Evolutionary conservation across 2,888 invertebrate genomes (phyloP).

Genomic region (Rapana venosa): DNA sequence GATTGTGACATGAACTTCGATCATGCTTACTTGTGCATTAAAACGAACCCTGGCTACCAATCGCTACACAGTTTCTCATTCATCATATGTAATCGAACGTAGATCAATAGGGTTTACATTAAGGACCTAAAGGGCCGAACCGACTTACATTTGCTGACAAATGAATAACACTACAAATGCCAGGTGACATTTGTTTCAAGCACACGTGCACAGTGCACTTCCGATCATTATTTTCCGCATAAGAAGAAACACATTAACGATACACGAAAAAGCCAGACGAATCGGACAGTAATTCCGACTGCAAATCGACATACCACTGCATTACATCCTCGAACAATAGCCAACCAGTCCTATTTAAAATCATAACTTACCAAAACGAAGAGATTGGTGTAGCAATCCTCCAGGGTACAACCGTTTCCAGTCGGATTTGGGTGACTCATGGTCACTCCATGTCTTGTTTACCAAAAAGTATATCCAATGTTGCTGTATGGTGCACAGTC

Average conservation of each 20-base stretch:
- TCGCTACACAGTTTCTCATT: constrained; percentile 44
- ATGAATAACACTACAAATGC: neutral
- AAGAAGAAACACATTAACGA: no score
- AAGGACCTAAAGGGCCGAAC: constrained; percentile 78
- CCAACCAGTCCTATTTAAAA: constrained; percentile 44
- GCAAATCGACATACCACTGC: constrained; percentile 38
- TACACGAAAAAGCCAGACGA: no score
- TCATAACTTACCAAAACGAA: constrained; percentile 96
- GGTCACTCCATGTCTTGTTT: constrained; percentile 86
- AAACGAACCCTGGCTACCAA: constrained; percentile 77
- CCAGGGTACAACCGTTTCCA: constrained; percentile 98
- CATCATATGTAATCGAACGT: constrained; percentile 81
- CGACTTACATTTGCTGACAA: constrained; percentile 81
- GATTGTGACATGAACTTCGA: neutral
- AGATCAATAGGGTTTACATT: constrained; percentile 78
- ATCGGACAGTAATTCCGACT: no score
- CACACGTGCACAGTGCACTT: no score
- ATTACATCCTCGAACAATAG: constrained; percentile 42
- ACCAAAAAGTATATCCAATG: constrained; percentile 61
- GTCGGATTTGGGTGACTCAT: constrained; percentile 96
- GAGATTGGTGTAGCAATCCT: constrained; percentile 99
- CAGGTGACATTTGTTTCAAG: no score
- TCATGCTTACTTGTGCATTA: neutral
- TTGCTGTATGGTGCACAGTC: constrained; percentile 57
- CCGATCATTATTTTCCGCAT: no score